Evolutionary conservation across 1,140 invertebrate genomes (phyloP).

Genomic region (Rhopalosiphum padi): DNA sequence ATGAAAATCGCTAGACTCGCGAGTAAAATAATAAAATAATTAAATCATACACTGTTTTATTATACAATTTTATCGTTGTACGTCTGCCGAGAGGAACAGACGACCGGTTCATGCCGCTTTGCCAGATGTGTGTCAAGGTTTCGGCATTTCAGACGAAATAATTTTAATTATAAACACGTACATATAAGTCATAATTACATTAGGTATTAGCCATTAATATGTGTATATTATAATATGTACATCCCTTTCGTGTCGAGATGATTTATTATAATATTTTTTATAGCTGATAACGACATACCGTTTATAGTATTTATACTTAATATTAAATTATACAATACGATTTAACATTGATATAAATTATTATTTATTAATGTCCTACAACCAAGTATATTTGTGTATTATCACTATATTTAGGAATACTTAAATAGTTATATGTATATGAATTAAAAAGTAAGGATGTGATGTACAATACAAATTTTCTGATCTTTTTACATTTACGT

Average conservation of each 20-base stretch:
- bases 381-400: background rate
- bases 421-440: background rate
- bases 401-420: background rate
- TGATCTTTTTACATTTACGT: background rate
- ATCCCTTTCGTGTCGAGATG: background rate
- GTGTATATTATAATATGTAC: background rate
- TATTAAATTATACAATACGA: background rate
- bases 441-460: background rate
- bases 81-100: background rate
- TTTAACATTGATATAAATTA: background rate
- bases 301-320: background rate
- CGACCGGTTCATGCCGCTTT: background rate
- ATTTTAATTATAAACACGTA: background rate
- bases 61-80: background rate
- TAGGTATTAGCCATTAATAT: background rate
- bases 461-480: background rate
- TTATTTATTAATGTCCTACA: background rate
- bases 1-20: background rate
- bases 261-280: background rate
- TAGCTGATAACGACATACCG: background rate
- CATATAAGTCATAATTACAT: background rate
- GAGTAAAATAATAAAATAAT: background rate
- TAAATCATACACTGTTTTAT: background rate
- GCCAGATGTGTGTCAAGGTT: slow-evolving; percentile 36
- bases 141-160: background rate